A percentile compares a stretch with the other conserved stretches of the same genome.
These are phyloP conservation scores for Heterochromis multidens DNA, from an alignment of 2,113 vertebrate genomes.

Conservation along the genomic window DNA sequence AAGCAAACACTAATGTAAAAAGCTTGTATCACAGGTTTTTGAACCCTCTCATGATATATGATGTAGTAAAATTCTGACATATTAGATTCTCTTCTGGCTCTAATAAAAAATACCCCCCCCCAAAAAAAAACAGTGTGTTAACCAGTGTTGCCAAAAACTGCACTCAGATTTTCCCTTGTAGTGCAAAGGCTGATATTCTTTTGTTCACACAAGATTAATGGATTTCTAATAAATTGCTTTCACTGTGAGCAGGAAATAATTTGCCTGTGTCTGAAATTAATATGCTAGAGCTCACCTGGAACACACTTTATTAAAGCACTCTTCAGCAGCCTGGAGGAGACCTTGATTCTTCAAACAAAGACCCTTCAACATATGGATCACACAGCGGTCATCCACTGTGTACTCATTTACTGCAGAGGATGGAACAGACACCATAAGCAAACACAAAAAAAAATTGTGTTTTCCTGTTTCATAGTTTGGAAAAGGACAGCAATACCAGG, in stretches of 20 bases:
- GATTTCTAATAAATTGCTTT: neutral
- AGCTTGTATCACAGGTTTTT: neutral
- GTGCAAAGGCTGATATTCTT: neutral
- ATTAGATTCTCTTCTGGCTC: neutral
- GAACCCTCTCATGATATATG: no score
- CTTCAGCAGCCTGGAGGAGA: constrained; percentile 66
- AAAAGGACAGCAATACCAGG: constrained; percentile 56
- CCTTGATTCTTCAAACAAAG: constrained; percentile 79
- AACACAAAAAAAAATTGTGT: neutral
- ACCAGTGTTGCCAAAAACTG: neutral
- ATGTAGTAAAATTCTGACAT: neutral
- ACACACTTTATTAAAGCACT: constrained; percentile 71
- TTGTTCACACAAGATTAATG: neutral
- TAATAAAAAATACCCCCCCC: neutral
- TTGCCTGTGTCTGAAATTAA: neutral
- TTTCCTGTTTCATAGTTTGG: neutral
- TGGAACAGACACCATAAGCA: neutral
- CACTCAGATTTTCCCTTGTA: neutral
- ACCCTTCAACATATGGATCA: constrained; percentile 78
- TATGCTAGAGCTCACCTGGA: constrained; percentile 56
- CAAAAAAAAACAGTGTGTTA: neutral
- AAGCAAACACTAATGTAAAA: neutral
- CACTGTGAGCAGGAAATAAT: neutral
- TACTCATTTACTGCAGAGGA: constrained; percentile 68
- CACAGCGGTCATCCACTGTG: constrained; percentile 69